Conservation (phyloP, 2,113 vertebrate species). For the Pluvialis apricaria region DNA sequence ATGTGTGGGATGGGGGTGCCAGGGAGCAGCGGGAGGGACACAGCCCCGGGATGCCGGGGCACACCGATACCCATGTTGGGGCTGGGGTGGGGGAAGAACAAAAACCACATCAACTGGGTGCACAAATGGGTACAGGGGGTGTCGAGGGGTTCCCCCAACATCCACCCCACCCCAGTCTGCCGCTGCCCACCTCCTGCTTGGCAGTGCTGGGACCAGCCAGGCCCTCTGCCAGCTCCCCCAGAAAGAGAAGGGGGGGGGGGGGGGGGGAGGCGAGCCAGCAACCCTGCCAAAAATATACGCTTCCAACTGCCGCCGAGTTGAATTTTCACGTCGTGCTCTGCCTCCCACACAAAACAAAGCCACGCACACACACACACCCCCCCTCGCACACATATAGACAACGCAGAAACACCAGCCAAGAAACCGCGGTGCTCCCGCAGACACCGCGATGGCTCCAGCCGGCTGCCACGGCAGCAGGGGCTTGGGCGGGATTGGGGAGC, state of each 20-base stretch:
- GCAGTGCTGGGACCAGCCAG: neutral
- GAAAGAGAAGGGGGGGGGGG: too few species aligned
- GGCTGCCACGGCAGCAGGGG: accelerated
- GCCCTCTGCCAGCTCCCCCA: neutral
- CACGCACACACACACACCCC: too few species aligned
- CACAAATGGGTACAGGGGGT: neutral
- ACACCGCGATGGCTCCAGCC: neutral
- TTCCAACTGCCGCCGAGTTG: neutral
- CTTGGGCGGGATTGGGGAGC: neutral
- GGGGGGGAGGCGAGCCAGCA: neutral
- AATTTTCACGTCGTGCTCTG: neutral
- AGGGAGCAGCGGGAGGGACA: neutral
- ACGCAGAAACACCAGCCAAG: neutral
- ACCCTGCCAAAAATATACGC: neutral
- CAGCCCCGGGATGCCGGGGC: neutral
- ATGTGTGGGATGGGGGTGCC: accelerated
- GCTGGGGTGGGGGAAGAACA: neutral
- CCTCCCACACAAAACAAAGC: neutral
- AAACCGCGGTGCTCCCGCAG: neutral
- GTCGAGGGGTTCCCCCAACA: neutral
- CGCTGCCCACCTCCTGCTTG: neutral
- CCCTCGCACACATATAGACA: accelerated
- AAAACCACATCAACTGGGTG: neutral
- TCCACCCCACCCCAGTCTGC: neutral
- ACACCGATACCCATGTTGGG: accelerated